Evolutionary conservation across 2,113 vertebrate species (phyloP).

Genomic region (Oxyruncus cristatus): DNA sequence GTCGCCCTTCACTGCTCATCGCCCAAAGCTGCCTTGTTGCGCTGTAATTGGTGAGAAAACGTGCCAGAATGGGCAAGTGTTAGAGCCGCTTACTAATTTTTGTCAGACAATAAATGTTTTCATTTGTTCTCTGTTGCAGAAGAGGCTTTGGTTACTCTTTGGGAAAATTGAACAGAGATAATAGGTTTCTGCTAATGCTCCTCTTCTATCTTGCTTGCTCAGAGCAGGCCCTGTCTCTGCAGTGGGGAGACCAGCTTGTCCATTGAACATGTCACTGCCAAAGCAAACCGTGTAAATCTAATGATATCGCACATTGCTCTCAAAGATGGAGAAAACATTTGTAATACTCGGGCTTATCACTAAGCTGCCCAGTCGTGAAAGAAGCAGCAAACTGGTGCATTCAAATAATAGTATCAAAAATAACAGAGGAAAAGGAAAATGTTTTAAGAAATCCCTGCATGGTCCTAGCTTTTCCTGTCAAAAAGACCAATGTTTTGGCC

Average conservation of each 20-base stretch:
- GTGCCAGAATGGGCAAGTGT: neutral
- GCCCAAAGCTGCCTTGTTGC: neutral
- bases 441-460: neutral
- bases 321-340: constrained; percentile 25
- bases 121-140: neutral
- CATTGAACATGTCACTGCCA: neutral
- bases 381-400: neutral
- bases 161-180: constrained; percentile 40
- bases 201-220: constrained; percentile 52
- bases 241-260: neutral
- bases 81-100: constrained; percentile 21
- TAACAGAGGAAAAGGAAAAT: neutral
- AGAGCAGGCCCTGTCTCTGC: neutral
- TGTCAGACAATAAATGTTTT: constrained; percentile 29
- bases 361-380: constrained; percentile 31
- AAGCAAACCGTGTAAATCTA: constrained; percentile 26
- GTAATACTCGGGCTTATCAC: constrained; percentile 31
- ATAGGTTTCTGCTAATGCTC: constrained; percentile 19
- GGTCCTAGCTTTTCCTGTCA: neutral
- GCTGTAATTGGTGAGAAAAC: rapidly evolving
- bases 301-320: constrained; percentile 7
- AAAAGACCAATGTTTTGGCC: neutral
- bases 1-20: neutral
- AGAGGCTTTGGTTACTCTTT: constrained; percentile 23
- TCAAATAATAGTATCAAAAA: constrained; percentile 5